Base-by-base conservation (phyloP, 37 sponge, comb jelly and placozoan species). In the Oscarella lobularis region DNA sequence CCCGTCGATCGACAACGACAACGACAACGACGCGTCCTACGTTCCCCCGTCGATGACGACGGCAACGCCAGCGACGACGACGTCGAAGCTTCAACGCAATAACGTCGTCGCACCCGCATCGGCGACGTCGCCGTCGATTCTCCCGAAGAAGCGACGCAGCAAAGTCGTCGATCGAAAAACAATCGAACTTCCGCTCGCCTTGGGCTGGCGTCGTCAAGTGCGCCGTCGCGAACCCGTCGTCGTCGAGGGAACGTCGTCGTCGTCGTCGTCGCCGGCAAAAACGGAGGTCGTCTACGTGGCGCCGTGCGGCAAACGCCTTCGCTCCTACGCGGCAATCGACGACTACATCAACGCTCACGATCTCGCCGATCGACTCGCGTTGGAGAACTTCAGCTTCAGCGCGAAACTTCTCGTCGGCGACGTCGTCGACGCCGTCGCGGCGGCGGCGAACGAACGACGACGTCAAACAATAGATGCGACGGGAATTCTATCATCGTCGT, bases 371-470 rank as follows among this genome's bases (percentile, higher is more conserved):
- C n/a, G n/a, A n/a, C 73, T 94, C 9, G 78, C 66, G 33, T 36
- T 90, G 35, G 84, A 85, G 36, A 69, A 89, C 81, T 94, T 94
- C 78, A 87, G 86, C 33, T 94, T 94, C 78, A 94, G 95, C 66
- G 86, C 81, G 74, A 94, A 87, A 40, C 77, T 94, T 2, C 73
- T 76, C 6, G 55, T 94, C 29, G 95, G 95, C 31, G 85, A 90
- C 35, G 80, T 83, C 75, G 89, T 94, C 41, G 83, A 88, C 31
- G 83, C 87, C 60, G 66, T 85, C 34, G 79, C 86, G 41, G 85
- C 87, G 81, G 86, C 83, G 20, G n/a, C n/a, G n/a, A n/a, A n/a
- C n/a, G n/a, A n/a, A n/a, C n/a, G n/a, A n/a, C n/a, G n/a, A n/a
- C n/a, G n/a, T n/a, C n/a, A n/a, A n/a, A n/a, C n/a, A n/a, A n/a